These are phyloP conservation scores for Mus spretus DNA, from an alignment of 2,797 vertebrate genomes.

Conservation along the genomic window DNA sequence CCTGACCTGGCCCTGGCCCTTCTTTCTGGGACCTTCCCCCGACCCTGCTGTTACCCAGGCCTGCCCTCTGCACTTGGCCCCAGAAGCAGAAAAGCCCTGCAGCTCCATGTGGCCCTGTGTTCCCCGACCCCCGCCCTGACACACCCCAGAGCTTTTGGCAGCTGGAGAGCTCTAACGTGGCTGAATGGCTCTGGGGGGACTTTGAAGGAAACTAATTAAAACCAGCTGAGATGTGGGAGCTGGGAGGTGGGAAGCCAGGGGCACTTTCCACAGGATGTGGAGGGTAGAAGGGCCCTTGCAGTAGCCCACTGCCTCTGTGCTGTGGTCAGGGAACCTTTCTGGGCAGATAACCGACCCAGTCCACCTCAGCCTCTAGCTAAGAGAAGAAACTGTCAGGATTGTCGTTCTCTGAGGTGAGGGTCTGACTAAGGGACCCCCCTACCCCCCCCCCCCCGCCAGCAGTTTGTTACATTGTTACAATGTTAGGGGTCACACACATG, in stretches of 20 bases:
- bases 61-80: constrained; percentile 1
- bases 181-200: constrained; percentile 66
- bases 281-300: background rate
- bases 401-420: too few species aligned
- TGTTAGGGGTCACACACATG: background rate
- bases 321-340: background rate
- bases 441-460: too few species aligned
- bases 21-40: background rate
- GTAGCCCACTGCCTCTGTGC: background rate
- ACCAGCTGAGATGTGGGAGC: constrained; percentile 72
- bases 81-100: constrained; percentile 36
- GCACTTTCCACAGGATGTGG: constrained; percentile 14
- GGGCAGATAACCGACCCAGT: background rate
- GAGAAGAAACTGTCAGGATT: background rate
- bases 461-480: too few species aligned
- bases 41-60: background rate
- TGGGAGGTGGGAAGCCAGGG: constrained; percentile 57
- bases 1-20: background rate
- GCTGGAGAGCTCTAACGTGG: constrained; percentile 61
- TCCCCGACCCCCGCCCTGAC: background rate
- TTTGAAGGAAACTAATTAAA: constrained; percentile 74
- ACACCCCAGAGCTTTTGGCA: constrained; percentile 55
- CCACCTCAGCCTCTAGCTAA: background rate
- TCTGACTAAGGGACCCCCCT: background rate
- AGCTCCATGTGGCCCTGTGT: background rate